phyloP scores from a whole-genome alignment of 2,797 vertebrate species.

The Saxicola maurus region DNA sequence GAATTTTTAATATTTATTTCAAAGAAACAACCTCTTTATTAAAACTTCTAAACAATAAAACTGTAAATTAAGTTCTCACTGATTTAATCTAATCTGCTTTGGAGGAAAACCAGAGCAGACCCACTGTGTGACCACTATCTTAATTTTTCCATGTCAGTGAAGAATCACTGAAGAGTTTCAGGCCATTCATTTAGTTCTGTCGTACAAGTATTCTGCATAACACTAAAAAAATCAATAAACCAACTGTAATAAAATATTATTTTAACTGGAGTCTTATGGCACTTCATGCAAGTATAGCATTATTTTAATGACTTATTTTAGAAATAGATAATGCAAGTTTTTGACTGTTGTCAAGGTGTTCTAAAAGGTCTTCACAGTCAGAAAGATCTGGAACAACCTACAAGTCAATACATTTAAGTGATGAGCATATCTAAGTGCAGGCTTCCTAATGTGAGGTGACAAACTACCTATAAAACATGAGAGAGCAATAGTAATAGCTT shows the following conservation, averaged over 20 bases:
- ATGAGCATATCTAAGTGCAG: not conserved
- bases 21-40: not conserved
- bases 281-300: not conserved
- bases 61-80: not conserved
- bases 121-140: not conserved
- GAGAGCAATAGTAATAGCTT: not conserved
- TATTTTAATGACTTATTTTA: not conserved
- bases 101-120: not conserved
- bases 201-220: not conserved
- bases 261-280: not conserved
- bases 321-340: not conserved
- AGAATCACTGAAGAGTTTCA: not conserved
- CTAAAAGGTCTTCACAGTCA: not conserved
- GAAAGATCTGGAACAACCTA: not conserved
- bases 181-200: fast-evolving
- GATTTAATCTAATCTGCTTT: not conserved
- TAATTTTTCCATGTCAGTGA: not conserved
- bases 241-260: not conserved
- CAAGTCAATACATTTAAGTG: not conserved
- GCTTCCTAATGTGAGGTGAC: not conserved
- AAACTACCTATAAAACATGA: not conserved
- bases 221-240: not conserved
- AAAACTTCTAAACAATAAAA: not conserved
- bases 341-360: not conserved
- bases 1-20: not conserved